Conservation (phyloP, 2,797 vertebrate species). For the Hyperoplus lanceolatus region DNA sequence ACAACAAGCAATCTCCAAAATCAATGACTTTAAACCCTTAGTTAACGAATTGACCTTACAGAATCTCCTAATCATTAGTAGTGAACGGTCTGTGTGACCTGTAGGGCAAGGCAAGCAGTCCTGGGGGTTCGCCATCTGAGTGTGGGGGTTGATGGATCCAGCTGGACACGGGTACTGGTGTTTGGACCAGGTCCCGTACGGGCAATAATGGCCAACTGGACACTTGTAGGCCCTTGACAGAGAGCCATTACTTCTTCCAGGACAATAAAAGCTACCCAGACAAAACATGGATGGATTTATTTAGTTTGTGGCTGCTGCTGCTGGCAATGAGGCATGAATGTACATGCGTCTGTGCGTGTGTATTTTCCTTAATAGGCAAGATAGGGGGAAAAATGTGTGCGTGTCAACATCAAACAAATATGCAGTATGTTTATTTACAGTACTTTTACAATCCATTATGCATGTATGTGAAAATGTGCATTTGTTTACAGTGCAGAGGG, state of each 20-base stretch:
- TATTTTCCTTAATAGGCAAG: background rate
- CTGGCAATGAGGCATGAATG: conserved; percentile 4
- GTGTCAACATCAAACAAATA: conserved; percentile 15
- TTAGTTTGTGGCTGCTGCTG: conserved; percentile 20
- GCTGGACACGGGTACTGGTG: conserved; percentile 90
- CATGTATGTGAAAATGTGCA: conserved; percentile 17
- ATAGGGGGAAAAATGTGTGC: background rate
- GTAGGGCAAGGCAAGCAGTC: conserved; percentile 89
- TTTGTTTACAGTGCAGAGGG: conserved; percentile 44
- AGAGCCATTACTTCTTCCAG: conserved; percentile 83
- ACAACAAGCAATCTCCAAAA: background rate
- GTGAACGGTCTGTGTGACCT: conserved; percentile 82
- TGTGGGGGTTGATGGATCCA: conserved; percentile 88
- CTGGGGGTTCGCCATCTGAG: conserved; percentile 72
- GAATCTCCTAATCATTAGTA: conserved; percentile 35
- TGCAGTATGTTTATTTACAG: background rate
- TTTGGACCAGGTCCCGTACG: conserved; percentile 82
- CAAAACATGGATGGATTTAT: conserved; percentile 37
- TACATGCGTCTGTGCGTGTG: background rate
- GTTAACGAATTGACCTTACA: conserved; percentile 31
- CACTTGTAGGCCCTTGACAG: conserved; percentile 82
- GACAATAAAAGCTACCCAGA: conserved; percentile 90
- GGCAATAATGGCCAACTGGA: conserved; percentile 92
- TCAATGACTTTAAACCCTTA: background rate
- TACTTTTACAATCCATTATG: conserved; percentile 21